These are phyloP conservation scores for Lasioglossum oenotherae DNA, from an alignment of 2,888 invertebrate species.

Conservation along the genomic window DNA sequence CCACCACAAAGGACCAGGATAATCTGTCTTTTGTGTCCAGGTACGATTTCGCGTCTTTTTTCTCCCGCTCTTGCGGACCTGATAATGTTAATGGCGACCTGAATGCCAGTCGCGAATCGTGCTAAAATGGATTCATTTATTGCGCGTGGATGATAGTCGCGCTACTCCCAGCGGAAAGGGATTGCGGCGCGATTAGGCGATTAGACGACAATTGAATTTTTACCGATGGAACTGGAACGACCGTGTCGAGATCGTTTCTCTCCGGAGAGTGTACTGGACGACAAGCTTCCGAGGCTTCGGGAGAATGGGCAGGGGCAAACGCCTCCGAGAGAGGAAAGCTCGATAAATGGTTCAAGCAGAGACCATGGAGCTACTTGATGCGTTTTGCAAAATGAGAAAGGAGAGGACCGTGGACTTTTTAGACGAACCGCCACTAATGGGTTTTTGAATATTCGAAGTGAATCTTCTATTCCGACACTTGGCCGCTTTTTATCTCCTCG, in stretches of 20 bases:
- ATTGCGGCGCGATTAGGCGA: constrained; percentile 3
- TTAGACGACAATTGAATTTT: not conserved
- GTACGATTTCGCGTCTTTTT: constrained; percentile 19
- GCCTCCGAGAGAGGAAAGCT: not conserved
- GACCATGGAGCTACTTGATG: not conserved
- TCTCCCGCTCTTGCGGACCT: constrained; percentile 8
- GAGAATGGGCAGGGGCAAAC: not conserved
- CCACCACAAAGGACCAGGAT: constrained; percentile 32
- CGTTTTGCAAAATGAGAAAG: not conserved
- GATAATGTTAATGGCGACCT: constrained; percentile 33
- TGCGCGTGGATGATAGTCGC: not conserved
- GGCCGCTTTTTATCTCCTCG: not conserved
- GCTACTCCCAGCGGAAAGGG: not conserved
- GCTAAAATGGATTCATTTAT: constrained; percentile 12
- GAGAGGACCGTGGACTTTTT: not conserved
- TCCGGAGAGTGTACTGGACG: not conserved
- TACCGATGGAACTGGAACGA: not conserved
- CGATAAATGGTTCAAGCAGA: not conserved
- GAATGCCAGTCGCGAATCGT: not conserved
- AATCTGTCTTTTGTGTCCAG: constrained; percentile 39
- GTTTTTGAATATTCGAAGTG: not conserved
- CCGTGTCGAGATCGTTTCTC: not conserved
- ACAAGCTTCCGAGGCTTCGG: not conserved
- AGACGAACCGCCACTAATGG: not conserved
- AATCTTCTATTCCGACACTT: constrained; percentile 1